These are phyloP conservation scores for Pitta sordida DNA, from an alignment of 2,113 vertebrate species.

Conservation along the genomic window DNA sequence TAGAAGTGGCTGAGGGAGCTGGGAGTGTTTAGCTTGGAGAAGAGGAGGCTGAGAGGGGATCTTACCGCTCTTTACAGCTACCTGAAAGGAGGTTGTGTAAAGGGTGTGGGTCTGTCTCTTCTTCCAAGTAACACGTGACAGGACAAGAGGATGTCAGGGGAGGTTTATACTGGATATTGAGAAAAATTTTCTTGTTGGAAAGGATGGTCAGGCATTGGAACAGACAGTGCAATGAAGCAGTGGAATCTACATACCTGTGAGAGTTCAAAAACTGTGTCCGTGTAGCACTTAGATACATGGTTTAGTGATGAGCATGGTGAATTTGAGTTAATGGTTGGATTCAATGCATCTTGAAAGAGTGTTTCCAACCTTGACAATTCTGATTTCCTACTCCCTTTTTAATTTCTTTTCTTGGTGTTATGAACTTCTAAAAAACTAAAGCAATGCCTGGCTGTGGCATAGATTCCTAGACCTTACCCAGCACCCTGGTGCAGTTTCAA, in stretches of 20 bases:
- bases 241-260: neutral
- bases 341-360: neutral
- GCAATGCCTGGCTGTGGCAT: neutral
- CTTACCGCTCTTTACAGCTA: neutral
- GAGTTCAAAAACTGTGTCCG: neutral
- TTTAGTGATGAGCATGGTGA: neutral
- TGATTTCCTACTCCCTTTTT: neutral
- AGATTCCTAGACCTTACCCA: neutral
- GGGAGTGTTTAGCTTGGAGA: neutral
- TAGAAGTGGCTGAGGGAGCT: neutral
- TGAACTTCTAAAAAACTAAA: neutral
- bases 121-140: neutral
- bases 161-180: neutral
- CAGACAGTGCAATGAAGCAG: neutral
- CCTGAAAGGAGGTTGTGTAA: neutral
- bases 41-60: neutral
- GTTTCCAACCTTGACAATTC: neutral
- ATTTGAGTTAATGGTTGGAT: neutral
- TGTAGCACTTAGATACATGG: neutral
- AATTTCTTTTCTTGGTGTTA: neutral
- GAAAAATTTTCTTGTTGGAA: rapidly evolving
- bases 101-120: neutral
- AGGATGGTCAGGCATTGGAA: neutral
- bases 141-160: neutral
- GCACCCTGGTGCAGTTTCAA: neutral